Evolutionary conservation across 2,888 invertebrate genomes (phyloP).

Genomic region (Scaptomyza flava): DNA sequence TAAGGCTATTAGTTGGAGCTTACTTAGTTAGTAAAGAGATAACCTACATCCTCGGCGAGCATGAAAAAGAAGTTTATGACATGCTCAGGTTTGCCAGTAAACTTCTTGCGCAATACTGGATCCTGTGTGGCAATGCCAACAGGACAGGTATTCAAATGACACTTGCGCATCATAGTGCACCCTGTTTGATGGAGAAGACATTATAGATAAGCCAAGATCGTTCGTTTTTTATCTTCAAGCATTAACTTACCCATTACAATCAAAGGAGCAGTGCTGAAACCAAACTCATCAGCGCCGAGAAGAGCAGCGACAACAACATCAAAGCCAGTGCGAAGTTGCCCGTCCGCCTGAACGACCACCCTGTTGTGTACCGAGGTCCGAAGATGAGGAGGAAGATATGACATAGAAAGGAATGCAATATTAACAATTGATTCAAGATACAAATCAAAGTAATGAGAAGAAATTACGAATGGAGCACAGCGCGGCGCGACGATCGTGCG

Average conservation of each 20-base stretch:
- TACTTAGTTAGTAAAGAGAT: background rate
- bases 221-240: background rate
- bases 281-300: conserved; percentile 99
- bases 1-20: background rate
- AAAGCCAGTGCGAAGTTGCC: conserved; percentile 97
- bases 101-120: conserved; percentile 96
- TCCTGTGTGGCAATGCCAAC: conserved; percentile 99
- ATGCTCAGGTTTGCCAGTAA: conserved; percentile 98
- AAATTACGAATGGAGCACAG: conserved; percentile 84
- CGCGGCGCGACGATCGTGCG: conserved; percentile 79
- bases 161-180: conserved; percentile 99
- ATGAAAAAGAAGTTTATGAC: conserved; percentile 99
- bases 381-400: conserved; percentile 61
- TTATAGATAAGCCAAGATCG: background rate
- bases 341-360: conserved; percentile 97
- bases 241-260: conserved; percentile 92
- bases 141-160: conserved; percentile 99
- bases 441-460: conserved; percentile 74
- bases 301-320: conserved; percentile 98
- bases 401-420: conserved; percentile 76
- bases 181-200: conserved; percentile 84
- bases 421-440: conserved; percentile 62
- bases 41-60: conserved; percentile 96
- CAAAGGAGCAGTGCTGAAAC: conserved; percentile 98
- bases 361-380: conserved; percentile 84